phyloP scores from a whole-genome alignment of 2,797 vertebrate genomes.

The Natrix natrix region DNA sequence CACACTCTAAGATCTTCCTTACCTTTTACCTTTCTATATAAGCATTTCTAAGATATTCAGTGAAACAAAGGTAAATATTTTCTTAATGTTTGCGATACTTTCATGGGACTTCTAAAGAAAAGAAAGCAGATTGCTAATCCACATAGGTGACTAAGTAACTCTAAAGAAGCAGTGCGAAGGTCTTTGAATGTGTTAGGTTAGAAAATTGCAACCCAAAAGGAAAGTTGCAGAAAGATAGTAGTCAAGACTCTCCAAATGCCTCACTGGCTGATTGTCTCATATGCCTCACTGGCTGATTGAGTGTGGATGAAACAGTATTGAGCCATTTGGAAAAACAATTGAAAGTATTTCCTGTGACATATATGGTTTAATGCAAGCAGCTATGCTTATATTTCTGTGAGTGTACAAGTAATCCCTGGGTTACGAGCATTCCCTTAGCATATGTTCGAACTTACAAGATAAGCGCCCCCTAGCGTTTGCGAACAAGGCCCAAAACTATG shows the following conservation, averaged over 20 bases:
- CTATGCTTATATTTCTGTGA: not conserved
- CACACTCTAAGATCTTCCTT: no score
- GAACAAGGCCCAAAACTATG: no score
- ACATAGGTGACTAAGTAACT: not conserved
- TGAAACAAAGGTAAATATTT: not conserved
- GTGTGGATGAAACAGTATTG: not conserved
- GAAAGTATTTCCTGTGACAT: rapidly evolving
- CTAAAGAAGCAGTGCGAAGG: not conserved
- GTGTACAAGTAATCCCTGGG: no score
- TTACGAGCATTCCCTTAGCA: no score
- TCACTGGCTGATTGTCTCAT: not conserved
- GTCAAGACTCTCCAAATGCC: not conserved
- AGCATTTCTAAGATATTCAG: not conserved
- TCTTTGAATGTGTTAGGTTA: not conserved
- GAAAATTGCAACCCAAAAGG: not conserved
- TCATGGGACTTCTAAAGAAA: not conserved
- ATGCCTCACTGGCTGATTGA: conserved; percentile 5
- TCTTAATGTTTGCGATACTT: not conserved
- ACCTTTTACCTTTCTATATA: not conserved
- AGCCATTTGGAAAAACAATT: not conserved
- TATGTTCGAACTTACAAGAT: no score
- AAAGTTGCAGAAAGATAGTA: not conserved
- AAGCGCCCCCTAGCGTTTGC: no score
- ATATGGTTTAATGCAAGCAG: not conserved
- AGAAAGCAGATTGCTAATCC: not conserved